These are phyloP conservation scores for Hippopotamyrus pictus DNA, from an alignment of 2,797 vertebrate genomes.

Conservation along the genomic window DNA sequence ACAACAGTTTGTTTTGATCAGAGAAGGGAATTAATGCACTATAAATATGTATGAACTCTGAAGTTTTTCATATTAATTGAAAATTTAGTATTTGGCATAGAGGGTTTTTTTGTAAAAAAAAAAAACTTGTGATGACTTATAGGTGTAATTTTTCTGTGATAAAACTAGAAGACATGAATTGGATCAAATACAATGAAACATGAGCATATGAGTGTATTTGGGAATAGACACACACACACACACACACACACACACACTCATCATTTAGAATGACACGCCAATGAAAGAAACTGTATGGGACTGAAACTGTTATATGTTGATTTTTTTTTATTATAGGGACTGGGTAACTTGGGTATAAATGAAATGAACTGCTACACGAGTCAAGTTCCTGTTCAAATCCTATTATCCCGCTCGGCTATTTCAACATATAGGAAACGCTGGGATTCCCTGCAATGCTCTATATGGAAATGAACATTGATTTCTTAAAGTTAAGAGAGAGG, in stretches of 20 bases:
- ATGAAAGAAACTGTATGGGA: neutral
- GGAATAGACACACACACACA: neutral
- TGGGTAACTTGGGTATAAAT: conserved; percentile 48
- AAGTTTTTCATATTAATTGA: neutral
- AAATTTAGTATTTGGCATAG: neutral
- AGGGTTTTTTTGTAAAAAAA: neutral
- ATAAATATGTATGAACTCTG: neutral
- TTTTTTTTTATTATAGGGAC: conserved; percentile 58
- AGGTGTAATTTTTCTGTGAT: neutral
- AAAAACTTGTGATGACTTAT: neutral
- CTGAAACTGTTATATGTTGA: conserved; percentile 36
- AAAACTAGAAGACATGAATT: neutral
- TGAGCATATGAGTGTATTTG: neutral
- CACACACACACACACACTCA: neutral
- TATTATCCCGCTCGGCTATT: conserved; percentile 45
- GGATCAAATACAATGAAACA: neutral
- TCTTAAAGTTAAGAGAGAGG: conserved; percentile 19
- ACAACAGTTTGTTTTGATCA: neutral
- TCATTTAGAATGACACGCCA: neutral
- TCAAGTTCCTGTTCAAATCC: conserved; percentile 50
- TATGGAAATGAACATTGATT: conserved; percentile 61
- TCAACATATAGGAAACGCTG: conserved; percentile 54
- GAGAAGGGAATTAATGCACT: neutral
- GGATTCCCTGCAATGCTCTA: conserved; percentile 39
- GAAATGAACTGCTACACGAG: conserved; percentile 34